These are phyloP conservation scores for Knipowitschia caucasica DNA, from an alignment of 2,797 vertebrate species.

Conservation along the genomic window DNA sequence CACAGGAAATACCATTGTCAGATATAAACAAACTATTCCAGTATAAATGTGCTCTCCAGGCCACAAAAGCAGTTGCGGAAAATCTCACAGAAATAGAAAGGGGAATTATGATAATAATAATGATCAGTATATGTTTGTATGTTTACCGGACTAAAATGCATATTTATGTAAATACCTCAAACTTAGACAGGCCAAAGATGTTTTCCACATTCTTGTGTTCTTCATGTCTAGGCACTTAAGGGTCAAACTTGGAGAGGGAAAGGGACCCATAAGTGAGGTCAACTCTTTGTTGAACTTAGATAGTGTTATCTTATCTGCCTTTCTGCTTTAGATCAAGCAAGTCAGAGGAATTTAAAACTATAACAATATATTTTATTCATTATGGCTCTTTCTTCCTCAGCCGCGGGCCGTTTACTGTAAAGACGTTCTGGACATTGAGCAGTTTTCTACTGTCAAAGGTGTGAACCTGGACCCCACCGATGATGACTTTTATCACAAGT, in stretches of 20 bases:
- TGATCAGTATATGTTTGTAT: too few species aligned
- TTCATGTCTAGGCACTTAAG: background rate
- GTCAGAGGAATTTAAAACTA: conserved; percentile 19
- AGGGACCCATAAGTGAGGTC: conserved; percentile 31
- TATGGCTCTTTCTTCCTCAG: conserved; percentile 54
- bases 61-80: background rate
- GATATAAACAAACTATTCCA: conserved; percentile 52
- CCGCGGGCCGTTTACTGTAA: conserved; percentile 89
- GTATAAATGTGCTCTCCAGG: conserved; percentile 24
- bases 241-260: conserved; percentile 13
- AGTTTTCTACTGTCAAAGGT: conserved; percentile 89
- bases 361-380: conserved; percentile 1
- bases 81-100: background rate
- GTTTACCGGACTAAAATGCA: background rate
- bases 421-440: conserved; percentile 87
- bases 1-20: conserved; percentile 61
- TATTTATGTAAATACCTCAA: background rate
- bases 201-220: background rate
- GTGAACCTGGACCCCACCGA: conserved; percentile 87
- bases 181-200: background rate
- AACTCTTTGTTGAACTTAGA: conserved; percentile 49
- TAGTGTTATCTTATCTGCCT: conserved; percentile 49
- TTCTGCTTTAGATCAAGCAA: conserved; percentile 41
- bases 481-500: conserved; percentile 86
- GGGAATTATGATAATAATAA: too few species aligned